Evolutionary conservation across 2,797 vertebrate genomes (phyloP), one percentile per base, ranked within the genome.

Genomic region (Fistularia commersonii): DNA sequence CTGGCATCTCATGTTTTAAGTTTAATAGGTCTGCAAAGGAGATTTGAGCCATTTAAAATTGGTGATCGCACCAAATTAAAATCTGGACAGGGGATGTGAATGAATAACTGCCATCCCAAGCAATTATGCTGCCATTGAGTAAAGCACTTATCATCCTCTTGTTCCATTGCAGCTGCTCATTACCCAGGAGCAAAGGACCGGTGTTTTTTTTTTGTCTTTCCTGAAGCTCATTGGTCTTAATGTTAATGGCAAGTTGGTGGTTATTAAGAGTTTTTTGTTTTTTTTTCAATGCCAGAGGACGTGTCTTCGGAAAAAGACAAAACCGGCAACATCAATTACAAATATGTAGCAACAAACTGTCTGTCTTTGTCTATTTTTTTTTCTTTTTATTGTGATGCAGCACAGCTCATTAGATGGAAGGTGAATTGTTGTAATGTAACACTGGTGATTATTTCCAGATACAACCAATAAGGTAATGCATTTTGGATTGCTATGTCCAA

Each of bases 111-210:
- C 41, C 54, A 54, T 41, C 48, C 54, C 14, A 8, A 9, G 65
- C 69, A 74, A 76, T 77, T 48, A 71, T 61, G 41, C 33, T 63
- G 61, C 61, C 61, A 64, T 72, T 79, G 76, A 81, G 74, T 38
- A 67, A 67, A 74, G 72, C 56, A 69, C 64, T 81, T 67, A 61
- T 60, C 57, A 57, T 66, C 63, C 70, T 69, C 65, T 79, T 78
- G 74, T 72, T 67, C 64, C 66, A 58, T 34, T 74, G 65, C 78
- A 79, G 74, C 77, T 77, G 83, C 76, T 82, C 79, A 72, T 81
- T 78, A 78, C 65, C 57, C 48, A 65, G 10, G 49, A 51, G 53
- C 40, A 36, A 41, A 60, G 39, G 43, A 57, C 34, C 31, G 11
- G n/a, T 45, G 45, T 8, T 41, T 38, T 49, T 41, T 32, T 14